Percentiles rank a stretch among this genome's conserved stretches.
Evolutionary conservation across 2,888 invertebrate species (phyloP).

Genomic region (Temnothorax ravouxi): DNA sequence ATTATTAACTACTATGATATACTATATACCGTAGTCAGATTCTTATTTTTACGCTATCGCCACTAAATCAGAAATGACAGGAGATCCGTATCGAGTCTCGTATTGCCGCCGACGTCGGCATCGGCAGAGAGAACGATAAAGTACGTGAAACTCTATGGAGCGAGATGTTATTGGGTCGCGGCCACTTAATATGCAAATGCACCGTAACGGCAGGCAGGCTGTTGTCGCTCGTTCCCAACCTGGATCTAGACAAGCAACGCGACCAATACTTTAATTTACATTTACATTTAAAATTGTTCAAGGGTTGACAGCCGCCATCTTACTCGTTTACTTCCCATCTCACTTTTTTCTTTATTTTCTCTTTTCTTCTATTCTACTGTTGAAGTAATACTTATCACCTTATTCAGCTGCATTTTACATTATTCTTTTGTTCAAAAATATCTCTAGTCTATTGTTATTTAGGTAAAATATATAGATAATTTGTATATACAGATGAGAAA

Average conservation of each 20-base stretch:
- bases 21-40: background rate
- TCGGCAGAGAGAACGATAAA: conserved; percentile 57
- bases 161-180: conserved; percentile 85
- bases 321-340: conserved; percentile 55
- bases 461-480: background rate
- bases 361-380: conserved; percentile 50
- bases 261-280: conserved; percentile 86
- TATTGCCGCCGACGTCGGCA: conserved; percentile 43
- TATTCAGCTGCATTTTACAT: background rate
- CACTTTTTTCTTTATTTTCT: background rate
- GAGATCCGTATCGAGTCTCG: conserved; percentile 13
- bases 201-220: conserved; percentile 74
- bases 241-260: conserved; percentile 77
- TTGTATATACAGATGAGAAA: background rate
- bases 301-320: conserved; percentile 81
- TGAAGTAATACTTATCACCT: background rate
- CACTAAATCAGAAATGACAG: conserved; percentile 29
- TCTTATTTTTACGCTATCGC: conserved; percentile 52
- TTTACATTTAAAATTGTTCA: conserved; percentile 86
- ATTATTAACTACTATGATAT: background rate
- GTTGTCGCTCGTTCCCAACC: conserved; percentile 68
- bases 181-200: conserved; percentile 86
- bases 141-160: conserved; percentile 78
- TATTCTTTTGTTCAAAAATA: background rate
- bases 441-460: background rate